Evolutionary conservation across 1,140 invertebrate species (phyloP), one percentile per base, ranked within the genome.

Genomic region (Penaeus indicus): DNA sequence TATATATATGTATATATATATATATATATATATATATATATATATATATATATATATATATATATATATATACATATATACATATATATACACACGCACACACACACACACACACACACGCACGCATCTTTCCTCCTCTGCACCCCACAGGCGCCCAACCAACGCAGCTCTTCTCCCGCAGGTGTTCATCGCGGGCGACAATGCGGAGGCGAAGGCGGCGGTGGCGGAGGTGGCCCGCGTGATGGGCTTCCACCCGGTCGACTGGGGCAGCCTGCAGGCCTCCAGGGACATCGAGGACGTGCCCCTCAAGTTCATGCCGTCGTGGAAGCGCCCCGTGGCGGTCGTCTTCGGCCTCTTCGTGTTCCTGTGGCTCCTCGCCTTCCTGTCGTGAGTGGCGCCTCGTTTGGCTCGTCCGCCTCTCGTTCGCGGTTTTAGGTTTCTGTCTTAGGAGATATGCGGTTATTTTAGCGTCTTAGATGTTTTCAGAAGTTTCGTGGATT

Each of bases 151-250:
- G 27, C 42, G 21, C 8, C 61, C 61, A 0, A 25, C 61, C 19
- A 4, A 62, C 8, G n/a, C 21, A 13, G 16, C 21, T 64, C n/a
- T 25, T 27, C 63, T 62, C 47, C 72, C 62, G 32, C 88, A 91
- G 91, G 91, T 91, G 5, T 91, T 90, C 62, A 79, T 91, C n/a
- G 91, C 91, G 11, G 78, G 91, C 22, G 91, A 91, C 84, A 61
- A 81, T 62, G 25, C 62, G 1, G 91, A 89, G 10, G 91, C 90
- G 21, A 91, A 91, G 81, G 54, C 27, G 11, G 54, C 60, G 62
- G 91, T 91, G 21, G 62, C 84, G 0, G 79, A 88, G 16, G n/a
- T 91, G 27, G 89, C 90, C 1, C 82, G 91, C 4, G 85, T 80
- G 3, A 82, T 89, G 80, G 91, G 91, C 11, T 91, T 92, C 80